phyloP scores from a whole-genome alignment of 2,113 vertebrate genomes.

The Hemiscyllium ocellatum region DNA sequence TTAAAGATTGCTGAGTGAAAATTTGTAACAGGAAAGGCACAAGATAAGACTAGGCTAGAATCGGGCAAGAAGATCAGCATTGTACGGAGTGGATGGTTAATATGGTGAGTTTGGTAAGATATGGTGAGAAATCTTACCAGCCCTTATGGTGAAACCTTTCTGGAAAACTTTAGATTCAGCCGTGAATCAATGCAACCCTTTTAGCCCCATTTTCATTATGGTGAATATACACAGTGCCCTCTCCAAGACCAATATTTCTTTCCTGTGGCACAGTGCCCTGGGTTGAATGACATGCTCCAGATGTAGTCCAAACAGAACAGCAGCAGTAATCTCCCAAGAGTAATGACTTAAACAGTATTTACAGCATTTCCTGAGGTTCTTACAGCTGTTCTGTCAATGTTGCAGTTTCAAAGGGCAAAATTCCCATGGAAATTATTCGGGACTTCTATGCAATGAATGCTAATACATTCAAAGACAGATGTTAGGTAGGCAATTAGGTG shows the following conservation, averaged over 20 bases:
- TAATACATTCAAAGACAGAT: neutral
- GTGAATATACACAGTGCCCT: neutral
- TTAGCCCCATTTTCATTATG: neutral
- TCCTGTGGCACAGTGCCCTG: neutral
- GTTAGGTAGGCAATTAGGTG: neutral
- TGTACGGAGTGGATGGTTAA: no score
- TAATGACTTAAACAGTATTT: constrained; percentile 3
- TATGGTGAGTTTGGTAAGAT: no score
- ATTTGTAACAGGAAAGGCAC: no score
- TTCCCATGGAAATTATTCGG: neutral
- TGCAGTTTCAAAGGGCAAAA: neutral
- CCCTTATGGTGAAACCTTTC: no score
- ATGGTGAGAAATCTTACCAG: no score
- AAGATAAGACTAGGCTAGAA: no score
- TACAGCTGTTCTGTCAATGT: neutral
- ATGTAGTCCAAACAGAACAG: neutral
- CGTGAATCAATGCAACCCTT: neutral
- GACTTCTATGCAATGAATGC: neutral
- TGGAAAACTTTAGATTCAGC: no score
- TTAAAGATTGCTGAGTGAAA: no score
- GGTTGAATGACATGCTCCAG: neutral
- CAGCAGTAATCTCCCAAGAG: neutral
- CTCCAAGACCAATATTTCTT: neutral
- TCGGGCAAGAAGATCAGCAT: no score
- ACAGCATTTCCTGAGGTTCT: neutral